Evolutionary conservation across 1,140 invertebrate genomes (phyloP), one percentile per base, ranked within the genome.

Genomic region (Lycorma delicatula): DNA sequence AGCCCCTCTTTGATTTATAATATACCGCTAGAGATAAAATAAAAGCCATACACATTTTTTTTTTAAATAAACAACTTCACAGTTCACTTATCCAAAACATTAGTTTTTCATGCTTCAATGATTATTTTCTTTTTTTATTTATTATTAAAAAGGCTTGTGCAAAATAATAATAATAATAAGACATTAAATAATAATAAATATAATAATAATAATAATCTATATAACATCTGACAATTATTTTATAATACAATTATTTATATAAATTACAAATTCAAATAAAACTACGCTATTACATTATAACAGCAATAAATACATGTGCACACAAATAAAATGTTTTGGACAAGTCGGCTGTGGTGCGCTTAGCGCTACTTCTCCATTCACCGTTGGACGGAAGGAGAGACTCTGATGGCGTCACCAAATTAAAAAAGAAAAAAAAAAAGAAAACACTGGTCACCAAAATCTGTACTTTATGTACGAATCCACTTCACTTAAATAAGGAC

Each of bases 1-100:
- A 51, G 44, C 46, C 54, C 44, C 44, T 28, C 54, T 55, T 53
- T 53, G 51, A 53, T 53, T 53, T n/a, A n/a, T n/a, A n/a, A 56
- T 38, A 20, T 48, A 56, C 46, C 47, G 48, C 54, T 56, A 56
- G 44, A 28, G 48, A 28, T 48, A 29, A 49, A 56, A 56, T 48
- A 29, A 29, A 56, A 56, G 54, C 54, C 54, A 56, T 56, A n/a
- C n/a, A n/a, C n/a, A n/a, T n/a, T n/a, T n/a, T n/a, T n/a, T n/a
- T n/a, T n/a, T n/a, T n/a, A n/a, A n/a, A n/a, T n/a, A n/a, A n/a
- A n/a, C n/a, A n/a, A n/a, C n/a, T n/a, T n/a, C n/a, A n/a, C n/a
- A n/a, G n/a, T n/a, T n/a, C n/a, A n/a, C n/a, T n/a, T n/a, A n/a
- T n/a, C n/a, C n/a, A n/a, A n/a, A n/a, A n/a, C n/a, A n/a, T n/a